Base-by-base conservation (phyloP, 2,888 invertebrate species). In the Phytoseiulus persimilis region DNA sequence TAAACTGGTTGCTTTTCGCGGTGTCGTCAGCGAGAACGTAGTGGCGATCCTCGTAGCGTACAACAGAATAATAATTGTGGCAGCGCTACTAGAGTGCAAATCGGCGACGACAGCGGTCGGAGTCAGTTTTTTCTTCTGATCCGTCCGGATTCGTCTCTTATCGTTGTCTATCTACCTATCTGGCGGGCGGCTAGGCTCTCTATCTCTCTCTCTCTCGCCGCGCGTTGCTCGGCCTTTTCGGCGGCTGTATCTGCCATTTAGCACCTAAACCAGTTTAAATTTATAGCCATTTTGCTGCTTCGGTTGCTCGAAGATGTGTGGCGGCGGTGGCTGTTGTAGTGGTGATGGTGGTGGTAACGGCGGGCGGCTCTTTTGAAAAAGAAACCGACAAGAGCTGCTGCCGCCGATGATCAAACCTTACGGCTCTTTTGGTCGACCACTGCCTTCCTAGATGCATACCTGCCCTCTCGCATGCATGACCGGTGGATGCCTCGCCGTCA, bases 201-300 rank as follows among this genome's bases (percentile, higher is more conserved):
- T 3, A 9, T 39, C 39, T 39, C 39, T 39, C 9, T 9, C 9
- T 39, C 39, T 39, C 39, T 28, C 11, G 18, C 14, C 2, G 23
- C 1, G 65, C 65, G 23, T 65, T 65, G 65, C 11, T 65, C 65
- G 28, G 65, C 65, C 65, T 65, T 65, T 65, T 65, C 65, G 65
- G 65, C 18, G 1, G 65, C 83, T 18, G 65, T 28, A 18, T 6
- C 83, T 18, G 87, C 39, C 87, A 87, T 87, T 87, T 87, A 87
- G 32, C 87, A 87, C 87, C 87, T 87, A 87, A 87, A 87, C 87
- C 87, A 87, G 87, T 87, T 31, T 33, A 87, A 87, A 87, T 87
- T 87, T 87, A 87, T 87, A 45, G 87, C 87, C 39, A 33, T 45
- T 32, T 87, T 31, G 83, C 83, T 83, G 33, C 83, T 83, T 32